Conservation (phyloP, 1,140 invertebrate genomes). For the Trachymyrmex septentrionalis region DNA sequence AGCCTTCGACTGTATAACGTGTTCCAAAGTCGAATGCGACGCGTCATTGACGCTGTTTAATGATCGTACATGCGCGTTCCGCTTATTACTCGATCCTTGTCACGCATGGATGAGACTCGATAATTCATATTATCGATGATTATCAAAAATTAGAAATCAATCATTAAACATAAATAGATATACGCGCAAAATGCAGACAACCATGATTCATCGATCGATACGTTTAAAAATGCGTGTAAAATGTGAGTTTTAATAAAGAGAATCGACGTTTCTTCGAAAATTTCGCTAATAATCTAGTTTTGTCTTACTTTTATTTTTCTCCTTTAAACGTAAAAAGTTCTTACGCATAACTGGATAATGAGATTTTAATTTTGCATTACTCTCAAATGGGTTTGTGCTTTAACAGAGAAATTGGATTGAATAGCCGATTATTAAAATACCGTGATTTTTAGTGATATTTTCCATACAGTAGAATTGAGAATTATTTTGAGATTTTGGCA, state of each 20-base stretch:
- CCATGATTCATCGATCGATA: not conserved
- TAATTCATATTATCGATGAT: constrained; percentile 27
- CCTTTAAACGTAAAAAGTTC: not conserved
- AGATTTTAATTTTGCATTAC: not conserved
- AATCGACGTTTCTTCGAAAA: not conserved
- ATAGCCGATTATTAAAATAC: not conserved
- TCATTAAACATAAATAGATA: not conserved
- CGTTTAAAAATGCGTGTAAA: not conserved
- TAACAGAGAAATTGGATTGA: not conserved
- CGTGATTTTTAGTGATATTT: not conserved
- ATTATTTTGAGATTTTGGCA: not conserved
- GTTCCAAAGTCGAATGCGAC: constrained; percentile 47
- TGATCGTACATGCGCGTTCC: constrained; percentile 12
- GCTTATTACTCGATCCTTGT: not conserved
- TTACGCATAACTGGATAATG: not conserved
- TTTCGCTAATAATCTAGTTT: not conserved
- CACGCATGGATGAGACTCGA: not conserved
- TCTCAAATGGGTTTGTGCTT: not conserved
- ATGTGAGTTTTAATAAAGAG: not conserved
- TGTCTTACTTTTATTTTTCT: not conserved
- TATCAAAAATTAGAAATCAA: not conserved
- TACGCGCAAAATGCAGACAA: not conserved
- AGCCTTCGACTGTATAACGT: constrained; percentile 52
- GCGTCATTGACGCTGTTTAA: constrained; percentile 28
- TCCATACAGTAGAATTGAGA: no score